Evolutionary conservation across 2,113 vertebrate genomes (phyloP).

Genomic region (Takifugu bimaculatus): DNA sequence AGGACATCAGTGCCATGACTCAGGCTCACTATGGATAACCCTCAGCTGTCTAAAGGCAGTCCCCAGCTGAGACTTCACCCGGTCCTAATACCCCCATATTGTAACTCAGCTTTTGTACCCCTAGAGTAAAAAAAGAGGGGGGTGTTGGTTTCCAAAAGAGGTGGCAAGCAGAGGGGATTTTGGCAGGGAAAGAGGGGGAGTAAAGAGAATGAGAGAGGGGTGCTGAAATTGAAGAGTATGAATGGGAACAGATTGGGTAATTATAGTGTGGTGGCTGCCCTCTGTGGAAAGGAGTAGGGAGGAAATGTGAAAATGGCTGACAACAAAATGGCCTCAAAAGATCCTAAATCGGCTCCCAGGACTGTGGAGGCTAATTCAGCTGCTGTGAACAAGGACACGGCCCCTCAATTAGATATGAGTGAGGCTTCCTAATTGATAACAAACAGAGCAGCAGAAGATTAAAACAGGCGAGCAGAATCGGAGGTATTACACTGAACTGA

Average conservation of each 20-base stretch:
- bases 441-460: constrained; percentile 50
- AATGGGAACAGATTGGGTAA: constrained; percentile 75
- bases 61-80: constrained; percentile 67
- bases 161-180: constrained; percentile 46
- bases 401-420: constrained; percentile 58
- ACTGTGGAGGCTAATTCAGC: constrained; percentile 42
- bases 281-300: constrained; percentile 57
- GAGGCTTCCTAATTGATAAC: constrained; percentile 61
- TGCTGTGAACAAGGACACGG: neutral
- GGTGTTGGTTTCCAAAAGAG: constrained; percentile 54
- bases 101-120: constrained; percentile 69
- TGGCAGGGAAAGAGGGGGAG: constrained; percentile 16
- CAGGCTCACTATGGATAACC: constrained; percentile 62
- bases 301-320: constrained; percentile 68
- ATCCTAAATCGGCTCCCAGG: constrained; percentile 58
- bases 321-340: constrained; percentile 70
- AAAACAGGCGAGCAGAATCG: constrained; percentile 25
- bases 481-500: constrained; percentile 13
- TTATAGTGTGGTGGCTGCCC: constrained; percentile 64
- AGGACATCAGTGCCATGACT: constrained; percentile 63
- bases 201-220: constrained; percentile 35
- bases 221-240: constrained; percentile 64
- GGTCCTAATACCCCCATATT: constrained; percentile 71
- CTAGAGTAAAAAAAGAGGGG: constrained; percentile 37
- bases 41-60: constrained; percentile 71